Base-by-base conservation (phyloP, 2,797 vertebrate species). In the Falco biarmicus region DNA sequence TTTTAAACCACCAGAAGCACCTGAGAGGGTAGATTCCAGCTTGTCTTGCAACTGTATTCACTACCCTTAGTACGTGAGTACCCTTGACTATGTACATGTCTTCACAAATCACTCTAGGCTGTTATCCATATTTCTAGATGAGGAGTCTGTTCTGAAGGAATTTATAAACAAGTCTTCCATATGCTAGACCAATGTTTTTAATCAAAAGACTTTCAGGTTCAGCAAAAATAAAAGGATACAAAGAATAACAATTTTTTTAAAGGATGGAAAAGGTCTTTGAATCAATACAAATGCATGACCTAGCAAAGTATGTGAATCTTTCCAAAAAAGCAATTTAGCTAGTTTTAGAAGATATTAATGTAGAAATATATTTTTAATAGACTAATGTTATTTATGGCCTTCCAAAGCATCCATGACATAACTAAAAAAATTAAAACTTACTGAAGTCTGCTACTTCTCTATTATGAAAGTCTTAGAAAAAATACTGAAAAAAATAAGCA, bases 61-160 rank as follows among this genome's bases (percentile, higher is more conserved):
- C 5, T 60, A 51, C 15, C 11, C 21, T 13, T 57, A 74, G 31
- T 45, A 77, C 1, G 2, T 1, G 11, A 74, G 24, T 31, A 75
- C 2, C 4, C 6, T 34, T 57, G 25, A 65, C 24, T 47, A 53
- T 1, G 1, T 9, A 1, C 28, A 37, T 5, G 10, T 61, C 29
- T 75, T 71, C 50, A 78, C 6, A 81, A 50, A 81, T 75, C 34
- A 53, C 12, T 53, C 31, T 21, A 13, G 85, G 37, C 14, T 70
- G 70, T 59, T n/a, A 71, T 32, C 80, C n/a, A 37, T 20, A 45
- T 57, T 81, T 68, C 57, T 6, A 77, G 37, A 56, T 31, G 6
- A 74, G 28, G 11, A 91, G 37, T 41, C 13, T 70, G 5, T 45
- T 37, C 41, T 57, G 50, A 4, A 56, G n/a, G 7, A 79, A 91